Base-by-base conservation (phyloP, 2,113 vertebrate genomes). In the Prochilodus magdalenae region DNA sequence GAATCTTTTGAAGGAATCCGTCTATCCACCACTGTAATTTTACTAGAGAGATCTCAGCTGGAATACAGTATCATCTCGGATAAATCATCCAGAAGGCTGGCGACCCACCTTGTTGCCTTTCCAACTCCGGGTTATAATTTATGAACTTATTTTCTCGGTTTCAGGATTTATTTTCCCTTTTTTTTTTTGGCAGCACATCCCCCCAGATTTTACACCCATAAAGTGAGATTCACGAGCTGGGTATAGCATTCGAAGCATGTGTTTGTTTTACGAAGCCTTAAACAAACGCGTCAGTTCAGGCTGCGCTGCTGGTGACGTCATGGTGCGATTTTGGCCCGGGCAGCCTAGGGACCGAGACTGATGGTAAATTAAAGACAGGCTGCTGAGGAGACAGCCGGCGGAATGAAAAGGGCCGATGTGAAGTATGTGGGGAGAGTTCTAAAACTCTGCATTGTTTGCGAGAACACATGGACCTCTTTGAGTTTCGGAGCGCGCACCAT, bases 81-180 rank as follows among this genome's bases (percentile, higher is more conserved):
- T 85, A 75, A 82, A 85, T 85, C 75, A 81, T 77, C 22, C 75
- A 11, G 47, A 85, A 66, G 44, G 65, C 76, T 80, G 59, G 73
- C 80, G 75, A 77, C 59, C 40, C 18, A 70, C 51, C 65, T 72
- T 83, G 73, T 80, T 76, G 74, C 76, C 80, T 84, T 84, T 86
- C 85, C 85, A 86, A 59, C 74, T 75, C 36, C 24, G 79, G 60
- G 70, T 84, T 70, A 73, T 83, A 84, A 84, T 84, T 87, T 86
- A 83, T 83, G 26, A 44, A 75, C 80, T 47, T 78, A 75, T 27
- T 74, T 77, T 55, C 77, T 78, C 44, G 82, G n/a, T 60, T 80
- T 80, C 74, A 82, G 77, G 67, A 77, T 89, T 86, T 88, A 85
- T 83, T 59, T 77, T 47, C 51, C 47, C 24, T 26, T 62, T 57